Evolutionary conservation across 1,140 invertebrate species (phyloP).

Genomic region (Probaryconus sp.): DNA sequence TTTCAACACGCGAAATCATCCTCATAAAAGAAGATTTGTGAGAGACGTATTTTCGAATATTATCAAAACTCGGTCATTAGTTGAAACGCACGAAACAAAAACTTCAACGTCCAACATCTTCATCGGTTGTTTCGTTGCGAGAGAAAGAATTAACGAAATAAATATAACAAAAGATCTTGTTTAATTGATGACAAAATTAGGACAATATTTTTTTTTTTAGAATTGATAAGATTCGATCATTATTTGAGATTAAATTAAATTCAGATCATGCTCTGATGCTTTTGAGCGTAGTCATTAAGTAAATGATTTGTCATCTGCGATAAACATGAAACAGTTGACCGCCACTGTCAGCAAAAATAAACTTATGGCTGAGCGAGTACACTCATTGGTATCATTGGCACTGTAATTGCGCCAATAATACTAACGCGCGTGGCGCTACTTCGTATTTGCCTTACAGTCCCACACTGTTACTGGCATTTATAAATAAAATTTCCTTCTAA

Average conservation of each 20-base stretch:
- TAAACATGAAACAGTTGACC: neutral
- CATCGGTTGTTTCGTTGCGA: no score
- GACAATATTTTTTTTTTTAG: no score
- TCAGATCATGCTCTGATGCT: no score
- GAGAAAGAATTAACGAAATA: no score
- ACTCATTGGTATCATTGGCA: conserved; percentile 7
- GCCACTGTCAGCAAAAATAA: neutral
- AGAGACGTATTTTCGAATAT: conserved; percentile 19
- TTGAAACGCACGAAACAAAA: conserved; percentile 18
- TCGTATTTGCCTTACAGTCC: conserved; percentile 20
- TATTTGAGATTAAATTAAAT: no score
- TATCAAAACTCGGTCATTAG: conserved; percentile 41
- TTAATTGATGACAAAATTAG: no score
- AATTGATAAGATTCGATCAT: no score
- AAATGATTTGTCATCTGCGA: conserved; percentile 21
- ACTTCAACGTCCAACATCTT: neutral
- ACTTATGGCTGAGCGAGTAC: neutral
- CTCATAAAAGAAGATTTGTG: conserved; percentile 47
- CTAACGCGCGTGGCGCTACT: conserved; percentile 10
- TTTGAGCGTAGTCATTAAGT: no score
- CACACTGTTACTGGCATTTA: no score
- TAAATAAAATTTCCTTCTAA: no score
- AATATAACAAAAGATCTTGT: no score
- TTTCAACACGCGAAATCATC: conserved; percentile 65
- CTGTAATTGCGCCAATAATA: conserved; percentile 29